Percentiles rank a stretch among this genome's conserved stretches.
phyloP scores from a whole-genome alignment of 2,888 invertebrate genomes.

The Diploptera punctata region DNA sequence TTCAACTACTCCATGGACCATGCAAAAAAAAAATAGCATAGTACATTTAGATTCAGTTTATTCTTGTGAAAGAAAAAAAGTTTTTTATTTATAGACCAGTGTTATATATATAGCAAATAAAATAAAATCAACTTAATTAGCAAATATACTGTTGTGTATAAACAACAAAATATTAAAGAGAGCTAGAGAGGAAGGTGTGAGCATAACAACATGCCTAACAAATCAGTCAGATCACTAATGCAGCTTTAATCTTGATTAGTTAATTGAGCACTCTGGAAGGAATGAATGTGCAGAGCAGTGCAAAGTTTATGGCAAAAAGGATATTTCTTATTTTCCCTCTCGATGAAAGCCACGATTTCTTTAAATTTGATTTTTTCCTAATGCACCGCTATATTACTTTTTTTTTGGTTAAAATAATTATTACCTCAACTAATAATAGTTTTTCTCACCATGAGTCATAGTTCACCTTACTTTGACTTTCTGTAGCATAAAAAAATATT shows the following conservation, averaged over 20 bases:
- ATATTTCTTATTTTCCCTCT: constrained; percentile 16
- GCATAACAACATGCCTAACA: constrained; percentile 32
- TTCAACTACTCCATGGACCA: too few species aligned
- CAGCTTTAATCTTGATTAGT: constrained; percentile 29
- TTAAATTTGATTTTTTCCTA: constrained; percentile 35
- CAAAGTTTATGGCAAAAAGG: constrained; percentile 34
- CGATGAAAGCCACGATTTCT: constrained; percentile 32
- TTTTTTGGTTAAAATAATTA: constrained; percentile 33
- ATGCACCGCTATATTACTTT: constrained; percentile 37
- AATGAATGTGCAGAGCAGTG: constrained; percentile 61
- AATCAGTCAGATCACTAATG: constrained; percentile 31
- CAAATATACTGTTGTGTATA: constrained; percentile 5
- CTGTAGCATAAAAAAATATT: constrained; percentile 20
- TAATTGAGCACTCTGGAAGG: constrained; percentile 73
- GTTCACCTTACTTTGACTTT: not conserved
- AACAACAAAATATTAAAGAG: constrained; percentile 24
- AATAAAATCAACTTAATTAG: constrained; percentile 14
- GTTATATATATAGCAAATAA: constrained; percentile 10
- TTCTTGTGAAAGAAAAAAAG: too few species aligned
- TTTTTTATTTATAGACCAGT: too few species aligned
- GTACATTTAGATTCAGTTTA: too few species aligned
- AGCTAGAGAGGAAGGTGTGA: constrained; percentile 28
- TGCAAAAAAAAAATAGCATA: too few species aligned
- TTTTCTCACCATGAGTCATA: not conserved
- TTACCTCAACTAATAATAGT: constrained; percentile 3